Conservation (phyloP, 2,113 vertebrate species). For the Myotis lucifugus region DNA sequence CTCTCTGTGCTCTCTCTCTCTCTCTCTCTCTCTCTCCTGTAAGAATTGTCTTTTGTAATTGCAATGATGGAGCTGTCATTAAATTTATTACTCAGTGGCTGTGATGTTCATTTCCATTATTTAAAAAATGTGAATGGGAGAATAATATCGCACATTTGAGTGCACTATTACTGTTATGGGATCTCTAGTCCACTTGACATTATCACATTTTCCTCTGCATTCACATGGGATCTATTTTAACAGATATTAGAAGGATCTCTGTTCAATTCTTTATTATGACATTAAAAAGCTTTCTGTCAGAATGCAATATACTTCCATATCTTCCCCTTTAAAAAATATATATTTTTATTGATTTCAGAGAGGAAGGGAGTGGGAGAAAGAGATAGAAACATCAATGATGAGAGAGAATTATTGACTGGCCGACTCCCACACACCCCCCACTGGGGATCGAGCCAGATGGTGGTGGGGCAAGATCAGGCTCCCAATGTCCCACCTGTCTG, state of each 20-base stretch:
- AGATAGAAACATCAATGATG: too few relatives aligned
- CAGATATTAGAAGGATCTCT: not conserved
- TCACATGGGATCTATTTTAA: not conserved
- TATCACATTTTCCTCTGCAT: not conserved
- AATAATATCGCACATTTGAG: not conserved
- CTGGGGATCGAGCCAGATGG: not conserved
- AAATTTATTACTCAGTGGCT: not conserved
- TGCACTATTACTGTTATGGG: not conserved
- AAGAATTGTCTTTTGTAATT: conserved; percentile 32
- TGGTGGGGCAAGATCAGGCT: not conserved
- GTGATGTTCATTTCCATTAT: not conserved
- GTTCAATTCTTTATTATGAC: not conserved
- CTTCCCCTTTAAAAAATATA: not conserved
- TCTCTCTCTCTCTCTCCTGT: not conserved
- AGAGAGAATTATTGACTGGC: too few relatives aligned
- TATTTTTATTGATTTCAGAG: too few relatives aligned
- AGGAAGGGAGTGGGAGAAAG: too few relatives aligned
- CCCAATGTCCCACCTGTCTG: not conserved
- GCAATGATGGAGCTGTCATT: not conserved
- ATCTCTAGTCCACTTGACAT: not conserved
- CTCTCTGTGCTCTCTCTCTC: too few relatives aligned
- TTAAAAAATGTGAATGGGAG: conserved; percentile 15
- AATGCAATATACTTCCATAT: not conserved
- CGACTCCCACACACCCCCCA: too few relatives aligned
- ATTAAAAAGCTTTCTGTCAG: not conserved